Evolutionary conservation across 2,888 invertebrate species (phyloP), one percentile per base, ranked within the genome.

Genomic region (Agrypnus murinus): DNA sequence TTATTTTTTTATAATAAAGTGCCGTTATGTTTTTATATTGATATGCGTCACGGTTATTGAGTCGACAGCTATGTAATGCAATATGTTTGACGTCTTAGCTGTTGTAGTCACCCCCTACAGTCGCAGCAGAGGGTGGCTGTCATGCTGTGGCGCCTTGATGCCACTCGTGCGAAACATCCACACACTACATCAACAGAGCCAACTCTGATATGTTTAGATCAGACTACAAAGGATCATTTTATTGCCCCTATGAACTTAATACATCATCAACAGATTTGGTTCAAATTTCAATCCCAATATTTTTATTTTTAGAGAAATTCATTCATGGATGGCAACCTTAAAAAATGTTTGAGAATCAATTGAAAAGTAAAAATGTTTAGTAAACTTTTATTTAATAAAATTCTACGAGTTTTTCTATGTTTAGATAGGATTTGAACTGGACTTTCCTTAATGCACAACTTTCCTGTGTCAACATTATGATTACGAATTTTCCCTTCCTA

Each of bases 31-130:
- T 38, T 55, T n/a, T 9, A 8, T 55, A 73, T 77, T 74, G 75
- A 74, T 77, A 81, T 79, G 76, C 79, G 75, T 59, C 72, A 78
- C 77, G 78, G 77, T 77, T 68, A 69, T 74, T 77, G 76, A 71
- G 59, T 78, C 53, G 58, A 75, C 75, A 66, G 68, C 74, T 65
- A 74, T 81, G 82, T 82, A 81, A 80, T 74, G 79, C 80, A 80
- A 82, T 82, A 82, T 82, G 81, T 82, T 82, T 79, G 79, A 80
- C 80, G 81, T 80, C 81, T 81, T 75, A 77, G 79, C 77, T 77
- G 76, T 77, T 78, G 77, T 79, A 73, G 76, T 74, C 75, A 72
- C 68, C 68, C 75, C 65, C 38, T 38, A n/a, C n/a, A 55, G 65
- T 65, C 32, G 48, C 36, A 63, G 48, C 66, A 53, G 63, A 64